phyloP scores from a whole-genome alignment of 2,797 vertebrate species.

The Sebastes nivosus region DNA sequence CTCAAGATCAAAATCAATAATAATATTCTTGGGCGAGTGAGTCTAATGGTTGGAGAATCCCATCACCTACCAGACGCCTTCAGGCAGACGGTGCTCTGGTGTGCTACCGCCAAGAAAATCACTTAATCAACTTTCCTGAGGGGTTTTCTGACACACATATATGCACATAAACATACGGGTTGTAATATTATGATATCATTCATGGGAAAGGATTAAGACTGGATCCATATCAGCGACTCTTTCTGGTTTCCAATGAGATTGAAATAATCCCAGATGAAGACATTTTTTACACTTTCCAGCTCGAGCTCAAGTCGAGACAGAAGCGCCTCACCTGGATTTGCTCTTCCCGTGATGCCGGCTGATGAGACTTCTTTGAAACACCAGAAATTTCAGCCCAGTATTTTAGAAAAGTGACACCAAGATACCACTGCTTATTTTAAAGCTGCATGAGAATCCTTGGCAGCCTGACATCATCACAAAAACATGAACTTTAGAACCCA shows the following conservation, averaged over 20 bases:
- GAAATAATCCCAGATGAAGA: slow-evolving; percentile 31
- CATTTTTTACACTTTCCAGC: background rate
- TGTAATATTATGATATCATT: background rate
- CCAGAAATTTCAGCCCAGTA: background rate
- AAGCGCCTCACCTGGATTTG: slow-evolving; percentile 19
- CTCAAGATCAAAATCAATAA: slow-evolving; percentile 78
- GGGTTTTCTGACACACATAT: background rate
- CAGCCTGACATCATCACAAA: background rate
- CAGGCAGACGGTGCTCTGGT: slow-evolving; percentile 16
- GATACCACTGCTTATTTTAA: background rate
- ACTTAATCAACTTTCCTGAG: slow-evolving; percentile 46
- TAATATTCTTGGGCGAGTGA: slow-evolving; percentile 72
- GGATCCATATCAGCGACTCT: background rate
- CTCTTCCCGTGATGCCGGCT: background rate
- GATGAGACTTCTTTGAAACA: slow-evolving; percentile 17
- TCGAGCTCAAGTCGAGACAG: slow-evolving; percentile 1
- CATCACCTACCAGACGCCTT: slow-evolving; percentile 54
- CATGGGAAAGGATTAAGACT: background rate
- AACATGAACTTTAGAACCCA: slow-evolving; percentile 1
- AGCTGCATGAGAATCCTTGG: background rate
- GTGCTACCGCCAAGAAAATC: slow-evolving; percentile 41
- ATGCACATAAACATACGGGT: background rate
- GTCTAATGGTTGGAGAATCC: slow-evolving; percentile 61
- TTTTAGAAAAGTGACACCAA: slow-evolving; percentile 10
- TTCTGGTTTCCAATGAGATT: slow-evolving; percentile 4